Percentiles rank a stretch among this genome's conserved stretches.
phyloP scores from a whole-genome alignment of 2,888 invertebrate species.

The Smittia sp. region DNA sequence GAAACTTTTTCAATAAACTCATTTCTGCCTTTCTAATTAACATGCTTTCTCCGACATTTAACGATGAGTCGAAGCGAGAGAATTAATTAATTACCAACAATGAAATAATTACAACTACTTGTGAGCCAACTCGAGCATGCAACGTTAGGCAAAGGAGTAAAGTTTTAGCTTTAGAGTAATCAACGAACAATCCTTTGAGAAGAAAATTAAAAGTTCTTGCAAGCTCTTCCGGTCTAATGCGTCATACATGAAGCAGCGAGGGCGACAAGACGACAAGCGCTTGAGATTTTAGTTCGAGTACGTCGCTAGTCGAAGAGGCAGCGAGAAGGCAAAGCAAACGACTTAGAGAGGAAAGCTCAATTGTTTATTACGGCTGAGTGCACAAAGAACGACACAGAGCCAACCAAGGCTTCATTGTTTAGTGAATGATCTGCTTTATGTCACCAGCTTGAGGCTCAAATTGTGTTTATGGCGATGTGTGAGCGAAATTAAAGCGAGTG shows the following conservation, averaged over 20 bases:
- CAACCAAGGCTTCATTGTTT: too few species aligned
- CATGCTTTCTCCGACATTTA: background rate
- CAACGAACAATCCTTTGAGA: too few species aligned
- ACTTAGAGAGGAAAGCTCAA: constrained; percentile 26
- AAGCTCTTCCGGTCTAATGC: too few species aligned
- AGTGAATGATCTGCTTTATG: too few species aligned
- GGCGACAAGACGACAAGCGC: background rate
- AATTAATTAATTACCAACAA: background rate
- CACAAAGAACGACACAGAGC: background rate
- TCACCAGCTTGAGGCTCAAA: too few species aligned
- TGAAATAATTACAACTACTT: background rate
- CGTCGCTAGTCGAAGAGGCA: background rate
- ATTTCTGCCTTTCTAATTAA: background rate
- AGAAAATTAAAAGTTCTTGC: too few species aligned
- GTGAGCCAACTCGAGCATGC: background rate
- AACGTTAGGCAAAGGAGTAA: background rate
- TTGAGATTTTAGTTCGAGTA: constrained; percentile 2
- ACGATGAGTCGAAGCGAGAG: background rate
- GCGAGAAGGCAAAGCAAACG: background rate
- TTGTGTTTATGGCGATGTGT: too few species aligned
- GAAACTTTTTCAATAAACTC: background rate
- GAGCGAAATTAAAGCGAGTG: constrained; percentile 15
- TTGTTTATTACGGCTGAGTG: constrained; percentile 28
- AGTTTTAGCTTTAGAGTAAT: too few species aligned
- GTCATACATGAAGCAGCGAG: too few species aligned